Base-by-base conservation (phyloP, 2,797 vertebrate genomes). In the Halcyon smyrnensis region DNA sequence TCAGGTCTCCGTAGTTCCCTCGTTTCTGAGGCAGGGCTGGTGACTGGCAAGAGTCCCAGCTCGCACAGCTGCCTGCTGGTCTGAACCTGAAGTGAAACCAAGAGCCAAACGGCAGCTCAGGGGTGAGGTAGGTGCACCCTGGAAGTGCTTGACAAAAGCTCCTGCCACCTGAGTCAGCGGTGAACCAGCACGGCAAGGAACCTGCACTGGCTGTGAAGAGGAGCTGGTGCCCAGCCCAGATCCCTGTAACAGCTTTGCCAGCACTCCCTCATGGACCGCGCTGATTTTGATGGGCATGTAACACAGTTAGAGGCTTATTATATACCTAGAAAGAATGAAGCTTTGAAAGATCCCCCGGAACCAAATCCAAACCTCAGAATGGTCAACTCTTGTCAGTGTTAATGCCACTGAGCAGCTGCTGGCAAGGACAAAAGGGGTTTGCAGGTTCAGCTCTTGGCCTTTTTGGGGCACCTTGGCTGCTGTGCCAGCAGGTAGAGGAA, bases 401-500 rank as follows among this genome's bases (percentile, higher is more conserved):
- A 57, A 37, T n/a, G 80, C 62, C n/a, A 15, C 82, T 28, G 65
- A 78, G 39, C 68, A 56, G 84, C 82, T 0, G 0, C 37, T 85
- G 89, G 76, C 91, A 89, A 59, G 45, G 75, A 71, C 79, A 73
- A 30, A 46, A 3, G 6, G n/a, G 54, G 43, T 48, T 93, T 95
- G 81, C 71, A 85, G 57, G 53, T 80, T 91, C 82, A 87, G 68
- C 71, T 73, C 48, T 45, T 93, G 79, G 84, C 39, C 53, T 87
- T 93, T 91, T 30, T 50, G 79, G 50, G 79, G 50, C 57, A 86
- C 65, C 56, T 77, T 68, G 36, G 65, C 36, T 87, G 71, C 64
- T 89, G 59, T 83, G 71, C 84, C 64, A 84, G 70, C n/a, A 92
- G 94, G 80, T 89, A 79, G 57, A 50, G 37, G 50, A 57, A 62